phyloP scores from a whole-genome alignment of 2,888 invertebrate species.

The Invenusta paracnida region DNA sequence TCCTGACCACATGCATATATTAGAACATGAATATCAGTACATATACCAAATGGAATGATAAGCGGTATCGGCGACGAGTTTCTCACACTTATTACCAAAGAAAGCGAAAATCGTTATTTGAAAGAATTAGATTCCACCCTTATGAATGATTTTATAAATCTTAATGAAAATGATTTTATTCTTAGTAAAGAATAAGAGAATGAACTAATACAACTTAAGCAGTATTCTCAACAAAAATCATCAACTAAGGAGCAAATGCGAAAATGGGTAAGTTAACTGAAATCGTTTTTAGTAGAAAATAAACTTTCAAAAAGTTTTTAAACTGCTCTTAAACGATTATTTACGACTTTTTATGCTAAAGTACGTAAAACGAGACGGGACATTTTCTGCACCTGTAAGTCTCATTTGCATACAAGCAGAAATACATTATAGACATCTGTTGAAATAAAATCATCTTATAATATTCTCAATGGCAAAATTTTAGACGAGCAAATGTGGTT shows the following conservation, averaged over 20 bases:
- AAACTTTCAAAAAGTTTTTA: background rate
- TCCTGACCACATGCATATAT: too few relatives aligned
- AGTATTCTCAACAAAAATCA: background rate
- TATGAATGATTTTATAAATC: background rate
- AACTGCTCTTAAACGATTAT: background rate
- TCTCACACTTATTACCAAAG: background rate
- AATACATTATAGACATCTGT: conserved; percentile 21
- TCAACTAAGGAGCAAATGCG: background rate
- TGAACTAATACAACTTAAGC: conserved; percentile 7
- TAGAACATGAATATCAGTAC: too few relatives aligned
- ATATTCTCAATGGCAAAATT: background rate
- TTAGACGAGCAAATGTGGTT: conserved; percentile 13
- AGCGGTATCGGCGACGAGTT: conserved; percentile 22
- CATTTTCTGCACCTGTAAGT: conserved; percentile 8
- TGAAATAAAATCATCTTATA: conserved; percentile 5
- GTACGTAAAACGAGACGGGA: background rate
- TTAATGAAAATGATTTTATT: background rate
- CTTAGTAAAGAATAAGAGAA: conserved; percentile 28
- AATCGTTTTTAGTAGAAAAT: background rate
- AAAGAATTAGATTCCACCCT: conserved; percentile 14
- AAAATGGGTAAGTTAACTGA: conserved; percentile 29
- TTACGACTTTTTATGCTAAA: conserved; percentile 29
- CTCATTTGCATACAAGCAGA: conserved; percentile 11
- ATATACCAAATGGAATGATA: too few relatives aligned
- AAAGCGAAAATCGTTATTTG: conserved; percentile 13